Conservation (phyloP, 2,888 invertebrate genomes). For the Meteorus cinctellus region DNA sequence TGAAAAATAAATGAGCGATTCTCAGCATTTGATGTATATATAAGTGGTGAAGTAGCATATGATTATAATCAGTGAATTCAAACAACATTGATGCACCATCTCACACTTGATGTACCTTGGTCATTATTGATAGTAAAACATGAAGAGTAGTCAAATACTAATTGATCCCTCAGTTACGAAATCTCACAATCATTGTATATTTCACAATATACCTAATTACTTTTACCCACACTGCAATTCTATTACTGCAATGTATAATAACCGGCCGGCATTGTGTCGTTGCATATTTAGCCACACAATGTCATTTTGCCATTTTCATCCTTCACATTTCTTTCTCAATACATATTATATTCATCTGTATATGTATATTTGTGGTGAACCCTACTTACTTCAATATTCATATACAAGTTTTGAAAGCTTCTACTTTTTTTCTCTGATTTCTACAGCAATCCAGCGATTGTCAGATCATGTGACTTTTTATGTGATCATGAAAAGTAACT, state of each 20-base stretch:
- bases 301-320: neutral
- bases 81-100: neutral
- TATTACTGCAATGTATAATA: neutral
- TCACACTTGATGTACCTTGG: neutral
- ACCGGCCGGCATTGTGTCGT: neutral
- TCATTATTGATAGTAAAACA: neutral
- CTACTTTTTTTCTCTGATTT: constrained; percentile 1
- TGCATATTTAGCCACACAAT: neutral
- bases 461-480: constrained; percentile 53
- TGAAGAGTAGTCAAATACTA: neutral
- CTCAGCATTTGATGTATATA: neutral
- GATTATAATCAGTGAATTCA: neutral
- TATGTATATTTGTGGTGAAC: neutral
- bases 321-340: too few relatives aligned
- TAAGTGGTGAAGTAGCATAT: neutral
- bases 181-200: neutral
- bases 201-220: neutral
- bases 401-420: neutral
- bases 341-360: too few relatives aligned
- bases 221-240: neutral
- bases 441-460: neutral
- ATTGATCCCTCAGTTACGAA: neutral
- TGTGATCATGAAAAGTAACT: constrained; percentile 71
- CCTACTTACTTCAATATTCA: constrained; percentile 1
- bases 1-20: neutral